These are phyloP conservation scores for Agriopis marginaria DNA, from an alignment of 2,888 invertebrate species.

Conservation along the genomic window DNA sequence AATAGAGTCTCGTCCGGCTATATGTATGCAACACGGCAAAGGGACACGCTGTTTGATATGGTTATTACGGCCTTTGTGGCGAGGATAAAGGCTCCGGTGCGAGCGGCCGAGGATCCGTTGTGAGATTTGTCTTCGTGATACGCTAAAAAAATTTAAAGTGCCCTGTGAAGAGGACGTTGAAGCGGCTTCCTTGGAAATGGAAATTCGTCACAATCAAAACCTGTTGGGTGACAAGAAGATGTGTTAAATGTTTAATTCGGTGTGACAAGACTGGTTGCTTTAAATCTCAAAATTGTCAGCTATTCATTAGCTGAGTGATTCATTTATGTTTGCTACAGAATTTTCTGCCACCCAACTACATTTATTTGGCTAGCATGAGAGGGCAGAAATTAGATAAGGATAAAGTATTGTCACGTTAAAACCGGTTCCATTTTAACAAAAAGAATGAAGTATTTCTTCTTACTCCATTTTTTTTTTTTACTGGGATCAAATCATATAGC, in stretches of 20 bases:
- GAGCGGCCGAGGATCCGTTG: conserved; percentile 65
- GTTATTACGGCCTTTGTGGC: conserved; percentile 85
- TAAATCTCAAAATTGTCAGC: conserved; percentile 61
- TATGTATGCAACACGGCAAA: conserved; percentile 83
- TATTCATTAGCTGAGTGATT: conserved; percentile 63
- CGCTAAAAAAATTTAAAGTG: conserved; percentile 77
- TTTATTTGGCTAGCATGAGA: not conserved
- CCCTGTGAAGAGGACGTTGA: conserved; percentile 56
- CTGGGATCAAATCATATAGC: conserved; percentile 9
- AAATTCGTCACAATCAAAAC: conserved; percentile 71
- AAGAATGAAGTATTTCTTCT: not conserved
- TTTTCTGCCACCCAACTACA: conserved; percentile 16
- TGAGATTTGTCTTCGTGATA: conserved; percentile 83
- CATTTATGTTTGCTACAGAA: conserved; percentile 49
- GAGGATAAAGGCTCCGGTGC: conserved; percentile 76
- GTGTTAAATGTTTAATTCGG: conserved; percentile 67
- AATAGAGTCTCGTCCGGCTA: conserved; percentile 67
- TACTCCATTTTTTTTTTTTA: not conserved
- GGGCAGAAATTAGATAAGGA: not conserved
- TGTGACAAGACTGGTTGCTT: conserved; percentile 72
- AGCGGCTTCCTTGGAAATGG: conserved; percentile 78
- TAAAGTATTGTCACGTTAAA: not conserved
- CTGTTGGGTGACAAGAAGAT: conserved; percentile 65
- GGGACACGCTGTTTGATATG: conserved; percentile 85
- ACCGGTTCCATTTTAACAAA: conserved; percentile 7